These are phyloP conservation scores for Apodemia mormo DNA, from an alignment of 2,888 invertebrate genomes.

Conservation along the genomic window DNA sequence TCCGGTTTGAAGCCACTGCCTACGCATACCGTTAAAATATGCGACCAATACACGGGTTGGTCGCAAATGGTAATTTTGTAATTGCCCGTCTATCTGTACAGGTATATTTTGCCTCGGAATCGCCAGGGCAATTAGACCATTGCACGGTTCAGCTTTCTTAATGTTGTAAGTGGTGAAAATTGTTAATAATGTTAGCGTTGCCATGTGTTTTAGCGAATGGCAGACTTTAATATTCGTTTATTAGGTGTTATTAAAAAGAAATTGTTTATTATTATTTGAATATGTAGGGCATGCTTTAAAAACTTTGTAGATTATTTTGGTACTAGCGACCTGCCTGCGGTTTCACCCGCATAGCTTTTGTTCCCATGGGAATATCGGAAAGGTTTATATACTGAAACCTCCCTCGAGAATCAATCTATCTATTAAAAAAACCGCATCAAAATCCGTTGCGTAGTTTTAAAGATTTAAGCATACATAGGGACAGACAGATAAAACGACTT, in stretches of 20 bases:
- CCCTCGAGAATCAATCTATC: too few species aligned
- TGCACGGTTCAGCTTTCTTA: constrained; percentile 23
- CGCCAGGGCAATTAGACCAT: constrained; percentile 16
- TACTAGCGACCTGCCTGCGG: too few species aligned
- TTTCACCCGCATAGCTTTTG: too few species aligned
- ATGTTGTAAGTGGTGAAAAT: constrained; percentile 25
- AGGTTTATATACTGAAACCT: too few species aligned
- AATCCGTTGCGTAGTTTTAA: too few species aligned
- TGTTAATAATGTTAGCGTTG: constrained; percentile 26
- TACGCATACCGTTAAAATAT: constrained; percentile 59
- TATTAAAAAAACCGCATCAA: too few species aligned
- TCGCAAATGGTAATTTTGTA: constrained; percentile 68
- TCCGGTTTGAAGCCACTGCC: constrained; percentile 48
- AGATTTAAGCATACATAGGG: too few species aligned
- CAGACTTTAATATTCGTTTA: not conserved
- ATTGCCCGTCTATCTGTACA: constrained; percentile 58
- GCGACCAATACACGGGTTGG: constrained; percentile 55
- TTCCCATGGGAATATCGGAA: too few species aligned
- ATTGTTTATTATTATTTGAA: not conserved
- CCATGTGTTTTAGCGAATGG: not conserved
- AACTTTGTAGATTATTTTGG: too few species aligned
- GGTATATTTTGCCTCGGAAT: constrained; percentile 21
- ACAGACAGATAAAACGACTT: too few species aligned
- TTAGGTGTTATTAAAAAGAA: not conserved
- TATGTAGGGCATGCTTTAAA: not conserved